A percentile compares a stretch with the other conserved stretches of the same genome.
Evolutionary conservation across 2,888 invertebrate species (phyloP).

Genomic region (Fragum sueziense): DNA sequence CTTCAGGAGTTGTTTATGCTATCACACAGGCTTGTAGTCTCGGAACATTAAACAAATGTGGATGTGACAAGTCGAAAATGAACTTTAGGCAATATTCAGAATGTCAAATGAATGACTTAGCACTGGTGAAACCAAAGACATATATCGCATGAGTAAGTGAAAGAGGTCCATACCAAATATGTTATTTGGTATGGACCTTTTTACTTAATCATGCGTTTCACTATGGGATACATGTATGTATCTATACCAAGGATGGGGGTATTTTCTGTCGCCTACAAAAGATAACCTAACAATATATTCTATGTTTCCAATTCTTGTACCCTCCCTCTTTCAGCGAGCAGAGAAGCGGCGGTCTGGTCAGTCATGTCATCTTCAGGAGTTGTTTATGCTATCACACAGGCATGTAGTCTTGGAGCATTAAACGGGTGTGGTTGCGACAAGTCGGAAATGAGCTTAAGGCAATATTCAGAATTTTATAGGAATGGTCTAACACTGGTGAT

Average conservation of each 20-base stretch:
- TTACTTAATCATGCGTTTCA: too few relatives aligned
- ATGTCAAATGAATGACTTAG: too few relatives aligned
- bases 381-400: conserved; percentile 93
- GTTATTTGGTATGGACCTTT: too few relatives aligned
- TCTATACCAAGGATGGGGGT: too few relatives aligned
- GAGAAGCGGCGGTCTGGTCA: conserved; percentile 96
- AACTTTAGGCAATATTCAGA: conserved; percentile 69
- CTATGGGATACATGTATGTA: too few relatives aligned
- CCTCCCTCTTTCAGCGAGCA: conserved; percentile 87
- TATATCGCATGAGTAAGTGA: background rate
- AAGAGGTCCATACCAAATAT: too few relatives aligned
- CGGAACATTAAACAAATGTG: conserved; percentile 87
- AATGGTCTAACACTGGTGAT: background rate
- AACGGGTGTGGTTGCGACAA: conserved; percentile 81
- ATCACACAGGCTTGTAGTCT: conserved; percentile 95
- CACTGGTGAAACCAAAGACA: background rate
- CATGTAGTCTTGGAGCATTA: conserved; percentile 94
- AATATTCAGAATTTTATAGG: conserved; percentile 75
- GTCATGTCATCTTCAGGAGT: conserved; percentile 97
- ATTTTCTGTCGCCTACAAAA: too few relatives aligned
- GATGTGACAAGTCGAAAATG: conserved; percentile 79
- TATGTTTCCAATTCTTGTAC: too few relatives aligned
- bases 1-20: conserved; percentile 95
- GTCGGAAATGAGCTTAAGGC: conserved; percentile 68
- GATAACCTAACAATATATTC: too few relatives aligned